A percentile compares a stretch with the other conserved stretches of the same genome.
These are phyloP conservation scores for Butastur rufipennis DNA, from an alignment of 2,113 vertebrate species.

Conservation along the genomic window DNA sequence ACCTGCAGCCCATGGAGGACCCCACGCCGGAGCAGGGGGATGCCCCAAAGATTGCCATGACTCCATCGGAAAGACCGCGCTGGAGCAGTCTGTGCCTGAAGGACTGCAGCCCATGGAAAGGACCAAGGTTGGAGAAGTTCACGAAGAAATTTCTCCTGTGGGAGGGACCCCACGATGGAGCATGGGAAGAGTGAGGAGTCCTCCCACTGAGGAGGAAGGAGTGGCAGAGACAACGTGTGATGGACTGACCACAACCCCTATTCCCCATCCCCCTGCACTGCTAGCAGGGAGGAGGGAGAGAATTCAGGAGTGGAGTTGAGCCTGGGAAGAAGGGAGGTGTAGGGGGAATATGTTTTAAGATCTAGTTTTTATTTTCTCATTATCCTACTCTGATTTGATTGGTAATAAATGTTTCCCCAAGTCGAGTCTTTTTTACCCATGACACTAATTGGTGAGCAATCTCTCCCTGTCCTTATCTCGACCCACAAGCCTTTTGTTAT, in stretches of 20 bases:
- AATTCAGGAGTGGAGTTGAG: no score
- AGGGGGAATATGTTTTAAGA: not conserved
- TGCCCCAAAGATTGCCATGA: no score
- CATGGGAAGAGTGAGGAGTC: no score
- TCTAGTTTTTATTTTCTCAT: not conserved
- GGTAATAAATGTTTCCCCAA: not conserved
- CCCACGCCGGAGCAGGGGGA: no score
- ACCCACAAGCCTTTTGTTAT: not conserved
- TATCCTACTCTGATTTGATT: not conserved
- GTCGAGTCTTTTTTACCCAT: not conserved
- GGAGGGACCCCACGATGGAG: no score
- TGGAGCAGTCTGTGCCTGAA: no score
- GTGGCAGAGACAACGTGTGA: not conserved
- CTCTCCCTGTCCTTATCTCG: not conserved
- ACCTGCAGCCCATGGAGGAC: no score
- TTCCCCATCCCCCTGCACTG: not conserved
- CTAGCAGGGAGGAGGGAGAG: not conserved
- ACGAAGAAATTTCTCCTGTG: no score
- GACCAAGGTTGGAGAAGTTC: no score
- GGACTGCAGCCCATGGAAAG: no score
- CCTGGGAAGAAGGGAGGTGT: not conserved
- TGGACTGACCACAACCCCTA: not conserved
- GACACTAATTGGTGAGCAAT: not conserved
- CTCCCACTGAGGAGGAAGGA: not conserved
- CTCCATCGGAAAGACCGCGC: no score